Percentiles rank a stretch among this genome's conserved stretches.
Conservation (phyloP, 2,888 invertebrate genomes). For the Dromius quadrimaculatus region DNA sequence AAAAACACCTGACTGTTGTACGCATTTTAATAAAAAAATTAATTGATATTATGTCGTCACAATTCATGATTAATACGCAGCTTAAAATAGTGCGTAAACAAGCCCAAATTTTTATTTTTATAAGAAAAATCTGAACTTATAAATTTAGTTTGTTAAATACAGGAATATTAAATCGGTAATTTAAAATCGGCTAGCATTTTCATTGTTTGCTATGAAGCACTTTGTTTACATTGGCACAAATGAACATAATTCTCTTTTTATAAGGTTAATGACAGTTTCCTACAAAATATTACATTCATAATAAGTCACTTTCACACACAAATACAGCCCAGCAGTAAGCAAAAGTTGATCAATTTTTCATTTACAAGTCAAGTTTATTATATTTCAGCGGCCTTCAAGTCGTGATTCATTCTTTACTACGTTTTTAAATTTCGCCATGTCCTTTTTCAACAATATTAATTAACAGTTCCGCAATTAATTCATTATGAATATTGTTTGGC, state of each 20-base stretch:
- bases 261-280: conserved; percentile 35
- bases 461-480: conserved; percentile 21
- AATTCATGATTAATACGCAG: conserved; percentile 13
- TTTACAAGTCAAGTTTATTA: conserved; percentile 1
- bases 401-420: conserved; percentile 23
- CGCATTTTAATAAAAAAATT: conserved; percentile 11
- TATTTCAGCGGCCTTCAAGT: conserved; percentile 4
- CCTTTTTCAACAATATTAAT: conserved; percentile 5
- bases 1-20: conserved; percentile 23
- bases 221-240: conserved; percentile 16
- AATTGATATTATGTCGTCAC: neutral
- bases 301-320: conserved; percentile 34
- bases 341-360: neutral
- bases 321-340: conserved; percentile 14
- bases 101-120: conserved; percentile 10
- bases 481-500: conserved; percentile 33
- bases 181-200: no score
- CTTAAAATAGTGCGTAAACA: conserved; percentile 24
- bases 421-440: conserved; percentile 16
- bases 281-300: conserved; percentile 20
- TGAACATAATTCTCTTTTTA: conserved; percentile 21
- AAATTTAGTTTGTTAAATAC: conserved; percentile 30
- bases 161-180: conserved; percentile 26
- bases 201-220: conserved; percentile 34
- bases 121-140: neutral